Evolutionary conservation across 2,797 vertebrate genomes (phyloP).

Genomic region (Hyperoplus immaculatus): DNA sequence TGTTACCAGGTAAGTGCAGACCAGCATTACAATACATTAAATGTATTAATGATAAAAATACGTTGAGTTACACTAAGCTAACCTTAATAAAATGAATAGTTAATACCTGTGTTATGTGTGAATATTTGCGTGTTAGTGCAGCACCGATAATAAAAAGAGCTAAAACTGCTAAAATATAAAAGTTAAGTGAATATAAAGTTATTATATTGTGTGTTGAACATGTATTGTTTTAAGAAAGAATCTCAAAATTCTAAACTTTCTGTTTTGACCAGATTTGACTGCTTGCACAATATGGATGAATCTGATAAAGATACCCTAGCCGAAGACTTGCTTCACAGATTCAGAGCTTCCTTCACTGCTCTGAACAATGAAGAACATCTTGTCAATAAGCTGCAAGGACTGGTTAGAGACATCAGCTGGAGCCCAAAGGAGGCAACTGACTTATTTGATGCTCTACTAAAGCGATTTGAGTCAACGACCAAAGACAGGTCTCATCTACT

Average conservation of each 20-base stretch:
- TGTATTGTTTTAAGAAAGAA: not conserved
- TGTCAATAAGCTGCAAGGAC: conserved; percentile 39
- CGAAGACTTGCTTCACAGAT: fast-evolving
- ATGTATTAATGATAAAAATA: not conserved
- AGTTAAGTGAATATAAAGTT: not conserved
- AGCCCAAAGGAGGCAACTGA: not conserved
- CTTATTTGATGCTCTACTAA: conserved; percentile 61
- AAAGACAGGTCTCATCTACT: conserved; percentile 11
- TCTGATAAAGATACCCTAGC: fast-evolving
- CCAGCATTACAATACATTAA: not conserved
- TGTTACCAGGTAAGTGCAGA: conserved; percentile 3
- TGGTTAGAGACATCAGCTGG: conserved; percentile 66
- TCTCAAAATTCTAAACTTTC: too few relatives aligned
- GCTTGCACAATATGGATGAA: conserved; percentile 36
- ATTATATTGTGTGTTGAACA: not conserved
- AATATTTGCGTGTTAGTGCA: not conserved
- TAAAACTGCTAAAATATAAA: not conserved
- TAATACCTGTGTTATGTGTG: not conserved
- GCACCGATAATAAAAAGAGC: not conserved
- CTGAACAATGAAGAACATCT: not conserved
- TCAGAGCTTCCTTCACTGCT: fast-evolving
- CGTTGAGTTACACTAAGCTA: not conserved
- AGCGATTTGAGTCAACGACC: conserved; percentile 34
- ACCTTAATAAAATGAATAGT: not conserved
- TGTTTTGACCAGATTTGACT: conserved; percentile 8